These are phyloP conservation scores for Antennarius striatus DNA, from an alignment of 2,113 vertebrate genomes.

Conservation along the genomic window DNA sequence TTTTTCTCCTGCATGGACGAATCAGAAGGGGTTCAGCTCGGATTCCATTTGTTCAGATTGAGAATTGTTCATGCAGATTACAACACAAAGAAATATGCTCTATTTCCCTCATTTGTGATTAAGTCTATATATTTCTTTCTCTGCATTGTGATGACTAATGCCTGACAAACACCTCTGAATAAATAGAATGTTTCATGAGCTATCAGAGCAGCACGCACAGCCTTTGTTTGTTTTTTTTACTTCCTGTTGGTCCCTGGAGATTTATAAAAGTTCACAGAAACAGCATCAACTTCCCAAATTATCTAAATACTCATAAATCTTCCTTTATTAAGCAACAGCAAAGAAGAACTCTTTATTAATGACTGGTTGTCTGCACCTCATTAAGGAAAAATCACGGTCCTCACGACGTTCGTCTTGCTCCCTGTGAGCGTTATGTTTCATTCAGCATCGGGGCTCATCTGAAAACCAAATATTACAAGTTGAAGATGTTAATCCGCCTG, in stretches of 20 bases:
- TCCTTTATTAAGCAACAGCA: slow-evolving; percentile 7
- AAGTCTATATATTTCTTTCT: too few relatives aligned
- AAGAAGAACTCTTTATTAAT: slow-evolving; percentile 9
- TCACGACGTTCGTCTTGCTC: slow-evolving; percentile 10
- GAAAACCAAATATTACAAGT: slow-evolving; percentile 38
- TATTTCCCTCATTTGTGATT: too few relatives aligned
- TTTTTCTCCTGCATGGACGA: too few relatives aligned
- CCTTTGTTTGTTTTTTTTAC: too few relatives aligned
- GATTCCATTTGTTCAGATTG: too few relatives aligned
- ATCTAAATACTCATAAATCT: not conserved
- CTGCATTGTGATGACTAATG: too few relatives aligned
- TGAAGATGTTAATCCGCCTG: slow-evolving; percentile 53
- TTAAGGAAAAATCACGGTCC: slow-evolving; percentile 9
- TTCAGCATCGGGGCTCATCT: slow-evolving; percentile 31
- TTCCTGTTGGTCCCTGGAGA: not conserved
- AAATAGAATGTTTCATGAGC: too few relatives aligned
- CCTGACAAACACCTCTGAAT: too few relatives aligned
- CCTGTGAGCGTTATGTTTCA: slow-evolving; percentile 38
- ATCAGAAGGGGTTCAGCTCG: too few relatives aligned
- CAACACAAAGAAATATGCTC: too few relatives aligned
- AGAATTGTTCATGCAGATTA: too few relatives aligned
- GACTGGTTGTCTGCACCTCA: slow-evolving; percentile 1
- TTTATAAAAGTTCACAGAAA: not conserved
- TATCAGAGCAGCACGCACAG: too few relatives aligned
- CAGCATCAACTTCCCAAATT: not conserved